Conservation (phyloP, 1,140 invertebrate genomes). For the Achroia grisella region DNA sequence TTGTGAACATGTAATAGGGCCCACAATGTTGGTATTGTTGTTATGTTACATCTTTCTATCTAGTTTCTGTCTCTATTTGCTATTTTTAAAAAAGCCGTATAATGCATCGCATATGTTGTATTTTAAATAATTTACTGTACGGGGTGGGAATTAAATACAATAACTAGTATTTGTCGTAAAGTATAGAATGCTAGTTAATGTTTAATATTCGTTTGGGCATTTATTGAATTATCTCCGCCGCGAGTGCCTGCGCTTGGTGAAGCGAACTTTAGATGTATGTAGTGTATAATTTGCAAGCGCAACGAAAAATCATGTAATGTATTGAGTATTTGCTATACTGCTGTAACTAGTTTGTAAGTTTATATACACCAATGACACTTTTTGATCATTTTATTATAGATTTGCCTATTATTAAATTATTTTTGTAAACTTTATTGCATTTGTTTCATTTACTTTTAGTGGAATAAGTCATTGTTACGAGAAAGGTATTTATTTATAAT, state of each 20-base stretch:
- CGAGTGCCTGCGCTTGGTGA: constrained; percentile 56
- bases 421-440: constrained; percentile 56
- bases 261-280: constrained; percentile 12
- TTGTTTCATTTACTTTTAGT: background rate
- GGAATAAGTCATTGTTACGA: too few relatives aligned
- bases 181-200: too few relatives aligned
- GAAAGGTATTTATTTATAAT: too few relatives aligned
- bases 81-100: too few relatives aligned
- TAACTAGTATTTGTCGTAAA: too few relatives aligned
- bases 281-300: constrained; percentile 19
- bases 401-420: constrained; percentile 73
- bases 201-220: background rate
- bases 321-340: constrained; percentile 39
- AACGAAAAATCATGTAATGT: constrained; percentile 52
- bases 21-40: too few relatives aligned
- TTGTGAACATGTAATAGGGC: too few relatives aligned
- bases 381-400: constrained; percentile 68
- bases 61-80: too few relatives aligned
- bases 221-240: constrained; percentile 31
- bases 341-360: constrained; percentile 44
- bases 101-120: too few relatives aligned
- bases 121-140: too few relatives aligned
- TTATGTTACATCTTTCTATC: too few relatives aligned
- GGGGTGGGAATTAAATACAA: too few relatives aligned
- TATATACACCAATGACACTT: constrained; percentile 70